Evolutionary conservation across 2,113 vertebrate species (phyloP).

Genomic region (Rhinoderma darwinii): DNA sequence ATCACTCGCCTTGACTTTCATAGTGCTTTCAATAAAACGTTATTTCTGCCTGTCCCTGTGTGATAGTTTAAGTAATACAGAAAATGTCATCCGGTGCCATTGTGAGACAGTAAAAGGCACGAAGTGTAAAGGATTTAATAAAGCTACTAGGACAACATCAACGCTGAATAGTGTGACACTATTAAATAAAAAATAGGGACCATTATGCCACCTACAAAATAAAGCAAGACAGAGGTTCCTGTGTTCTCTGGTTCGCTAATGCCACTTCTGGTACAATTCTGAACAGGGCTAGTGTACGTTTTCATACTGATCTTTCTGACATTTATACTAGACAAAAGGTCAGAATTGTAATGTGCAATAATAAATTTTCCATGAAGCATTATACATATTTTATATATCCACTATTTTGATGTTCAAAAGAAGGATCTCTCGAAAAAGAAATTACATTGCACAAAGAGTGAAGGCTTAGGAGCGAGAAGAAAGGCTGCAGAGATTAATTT

Average conservation of each 20-base stretch:
- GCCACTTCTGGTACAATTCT: slow-evolving; percentile 27
- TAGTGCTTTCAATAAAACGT: not conserved
- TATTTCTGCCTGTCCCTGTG: slow-evolving; percentile 27
- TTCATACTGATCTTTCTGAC: slow-evolving; percentile 49
- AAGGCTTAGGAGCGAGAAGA: slow-evolving; percentile 40
- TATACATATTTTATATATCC: slow-evolving; percentile 57
- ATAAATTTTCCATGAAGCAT: slow-evolving; percentile 56
- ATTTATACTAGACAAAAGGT: slow-evolving; percentile 59
- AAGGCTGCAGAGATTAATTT: slow-evolving; percentile 41
- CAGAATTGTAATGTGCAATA: slow-evolving; percentile 59
- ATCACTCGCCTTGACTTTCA: slow-evolving; percentile 29
- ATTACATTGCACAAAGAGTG: slow-evolving; percentile 47
- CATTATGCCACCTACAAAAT: slow-evolving; percentile 30
- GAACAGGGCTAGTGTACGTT: slow-evolving; percentile 36
- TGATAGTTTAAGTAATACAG: slow-evolving; percentile 37
- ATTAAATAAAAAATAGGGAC: slow-evolving; percentile 32
- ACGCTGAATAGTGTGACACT: not conserved
- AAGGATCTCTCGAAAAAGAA: slow-evolving; percentile 37
- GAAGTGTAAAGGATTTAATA: slow-evolving; percentile 47
- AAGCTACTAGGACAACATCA: slow-evolving; percentile 36
- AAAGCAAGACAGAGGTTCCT: slow-evolving; percentile 12
- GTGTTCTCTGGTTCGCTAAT: slow-evolving; percentile 1
- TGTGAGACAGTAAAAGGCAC: slow-evolving; percentile 29
- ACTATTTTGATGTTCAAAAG: slow-evolving; percentile 57
- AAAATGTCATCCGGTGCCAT: slow-evolving; percentile 28